phyloP scores from a whole-genome alignment of 2,113 vertebrate genomes.

The Electrona antarctica region DNA sequence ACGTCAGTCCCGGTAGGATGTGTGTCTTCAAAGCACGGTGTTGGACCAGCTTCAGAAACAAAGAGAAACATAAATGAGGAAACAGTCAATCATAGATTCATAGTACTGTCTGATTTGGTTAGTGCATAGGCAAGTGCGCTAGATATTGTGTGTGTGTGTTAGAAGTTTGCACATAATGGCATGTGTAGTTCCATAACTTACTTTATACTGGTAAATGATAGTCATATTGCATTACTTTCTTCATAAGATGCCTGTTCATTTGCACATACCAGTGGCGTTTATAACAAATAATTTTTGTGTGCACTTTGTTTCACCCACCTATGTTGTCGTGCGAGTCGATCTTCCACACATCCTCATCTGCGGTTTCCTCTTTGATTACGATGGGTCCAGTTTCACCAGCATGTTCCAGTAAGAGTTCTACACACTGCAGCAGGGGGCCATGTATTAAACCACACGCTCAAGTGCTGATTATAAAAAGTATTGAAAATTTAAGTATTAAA shows the following conservation, averaged over 20 bases:
- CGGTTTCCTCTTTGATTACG: slow-evolving; percentile 56
- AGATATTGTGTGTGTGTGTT: slow-evolving; percentile 2
- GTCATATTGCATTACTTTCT: too few species aligned
- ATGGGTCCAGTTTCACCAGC: slow-evolving; percentile 12
- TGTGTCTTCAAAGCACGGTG: slow-evolving; percentile 3
- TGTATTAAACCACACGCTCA: not conserved
- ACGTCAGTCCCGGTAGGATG: not conserved
- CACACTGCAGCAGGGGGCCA: slow-evolving; percentile 33
- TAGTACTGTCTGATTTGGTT: not conserved
- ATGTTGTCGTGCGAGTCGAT: slow-evolving; percentile 19
- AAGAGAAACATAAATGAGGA: slow-evolving; percentile 9
- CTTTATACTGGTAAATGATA: too few species aligned
- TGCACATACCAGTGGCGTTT: too few species aligned
- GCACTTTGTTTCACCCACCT: slow-evolving; percentile 34
- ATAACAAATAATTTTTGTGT: too few species aligned
- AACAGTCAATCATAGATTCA: not conserved
- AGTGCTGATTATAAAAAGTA: not conserved
- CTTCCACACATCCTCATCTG: slow-evolving; percentile 38
- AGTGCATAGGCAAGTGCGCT: not conserved
- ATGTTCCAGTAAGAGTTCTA: slow-evolving; percentile 8
- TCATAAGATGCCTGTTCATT: too few species aligned
- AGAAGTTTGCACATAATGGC: too few species aligned
- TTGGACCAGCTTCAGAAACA: slow-evolving; percentile 28
- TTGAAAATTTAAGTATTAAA: not conserved
- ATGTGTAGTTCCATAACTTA: too few species aligned